These are phyloP conservation scores for Mimachlamys varia DNA, from an alignment of 2,888 invertebrate species.

Conservation along the genomic window DNA sequence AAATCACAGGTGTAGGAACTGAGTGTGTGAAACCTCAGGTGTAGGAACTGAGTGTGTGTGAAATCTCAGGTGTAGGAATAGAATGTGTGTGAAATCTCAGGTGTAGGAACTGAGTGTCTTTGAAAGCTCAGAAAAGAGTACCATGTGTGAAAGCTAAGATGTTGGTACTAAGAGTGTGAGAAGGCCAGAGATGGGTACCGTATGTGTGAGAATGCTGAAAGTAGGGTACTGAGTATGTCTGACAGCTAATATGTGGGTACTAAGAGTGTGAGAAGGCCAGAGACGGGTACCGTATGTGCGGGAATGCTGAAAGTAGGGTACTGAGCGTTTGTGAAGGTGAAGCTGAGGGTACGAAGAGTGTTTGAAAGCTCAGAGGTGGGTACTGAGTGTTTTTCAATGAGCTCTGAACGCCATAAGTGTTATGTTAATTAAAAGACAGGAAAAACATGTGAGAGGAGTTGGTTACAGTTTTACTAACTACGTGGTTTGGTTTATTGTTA, in stretches of 20 bases:
- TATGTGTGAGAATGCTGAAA: constrained; percentile 79
- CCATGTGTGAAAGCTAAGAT: constrained; percentile 36
- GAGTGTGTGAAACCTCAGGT: too few species aligned
- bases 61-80: constrained; percentile 63
- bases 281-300: not conserved
- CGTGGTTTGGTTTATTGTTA: constrained; percentile 76
- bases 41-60: too few species aligned
- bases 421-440: too few species aligned
- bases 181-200: too few species aligned
- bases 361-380: not conserved
- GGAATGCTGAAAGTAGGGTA: constrained; percentile 78
- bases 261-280: too few species aligned
- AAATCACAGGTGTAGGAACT: constrained; percentile 65
- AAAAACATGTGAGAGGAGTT: too few species aligned
- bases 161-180: too few species aligned
- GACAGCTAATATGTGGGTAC: not conserved
- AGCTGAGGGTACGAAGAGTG: constrained; percentile 51
- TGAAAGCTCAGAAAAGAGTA: not conserved
- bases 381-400: constrained; percentile 38
- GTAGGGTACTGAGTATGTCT: not conserved
- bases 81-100: constrained; percentile 65
- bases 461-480: too few species aligned
- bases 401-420: too few species aligned
- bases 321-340: too few species aligned
- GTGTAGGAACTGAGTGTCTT: constrained; percentile 53